Percentiles rank a stretch among this genome's conserved stretches.
Evolutionary conservation across 2,797 vertebrate genomes (phyloP).

Genomic region (Champsocephalus gunnari): DNA sequence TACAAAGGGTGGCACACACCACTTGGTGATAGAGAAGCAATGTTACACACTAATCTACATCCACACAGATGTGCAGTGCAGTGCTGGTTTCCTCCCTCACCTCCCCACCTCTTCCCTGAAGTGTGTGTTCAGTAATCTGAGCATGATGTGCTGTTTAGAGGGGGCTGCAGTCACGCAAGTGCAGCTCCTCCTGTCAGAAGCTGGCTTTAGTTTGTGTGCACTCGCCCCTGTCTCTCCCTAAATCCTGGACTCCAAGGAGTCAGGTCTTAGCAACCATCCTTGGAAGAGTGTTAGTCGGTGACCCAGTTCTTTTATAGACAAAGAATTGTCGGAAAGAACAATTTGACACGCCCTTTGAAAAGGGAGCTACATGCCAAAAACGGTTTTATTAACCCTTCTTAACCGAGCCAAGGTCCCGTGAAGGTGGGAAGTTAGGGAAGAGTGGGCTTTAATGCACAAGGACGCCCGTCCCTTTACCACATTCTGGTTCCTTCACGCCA

Average conservation of each 20-base stretch:
- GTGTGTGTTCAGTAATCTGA: constrained; percentile 66
- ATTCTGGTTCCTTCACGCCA: constrained; percentile 35
- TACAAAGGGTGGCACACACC: constrained; percentile 15
- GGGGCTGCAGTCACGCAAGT: constrained; percentile 61
- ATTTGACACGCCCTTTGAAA: constrained; percentile 68
- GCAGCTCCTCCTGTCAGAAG: constrained; percentile 62
- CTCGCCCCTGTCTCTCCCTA: constrained; percentile 55
- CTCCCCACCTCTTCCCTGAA: constrained; percentile 46
- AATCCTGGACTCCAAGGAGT: constrained; percentile 62
- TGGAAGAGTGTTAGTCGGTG: constrained; percentile 66
- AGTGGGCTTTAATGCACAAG: constrained; percentile 23
- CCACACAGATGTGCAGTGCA: constrained; percentile 32
- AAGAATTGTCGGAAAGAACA: constrained; percentile 69
- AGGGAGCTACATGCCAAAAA: constrained; percentile 57
- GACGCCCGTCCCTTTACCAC: constrained; percentile 24
- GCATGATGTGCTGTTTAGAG: constrained; percentile 64
- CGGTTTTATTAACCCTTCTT: constrained; percentile 66
- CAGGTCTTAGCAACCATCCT: constrained; percentile 60
- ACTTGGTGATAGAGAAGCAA: constrained; percentile 2
- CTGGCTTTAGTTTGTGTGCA: constrained; percentile 64
- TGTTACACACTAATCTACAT: constrained; percentile 32
- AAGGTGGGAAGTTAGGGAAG: constrained; percentile 61
- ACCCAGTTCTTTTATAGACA: constrained; percentile 79
- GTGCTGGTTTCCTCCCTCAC: constrained; percentile 34
- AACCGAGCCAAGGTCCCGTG: constrained; percentile 49